Evolutionary conservation across 2,888 invertebrate species (phyloP).

Genomic region (Macrophya annulata): DNA sequence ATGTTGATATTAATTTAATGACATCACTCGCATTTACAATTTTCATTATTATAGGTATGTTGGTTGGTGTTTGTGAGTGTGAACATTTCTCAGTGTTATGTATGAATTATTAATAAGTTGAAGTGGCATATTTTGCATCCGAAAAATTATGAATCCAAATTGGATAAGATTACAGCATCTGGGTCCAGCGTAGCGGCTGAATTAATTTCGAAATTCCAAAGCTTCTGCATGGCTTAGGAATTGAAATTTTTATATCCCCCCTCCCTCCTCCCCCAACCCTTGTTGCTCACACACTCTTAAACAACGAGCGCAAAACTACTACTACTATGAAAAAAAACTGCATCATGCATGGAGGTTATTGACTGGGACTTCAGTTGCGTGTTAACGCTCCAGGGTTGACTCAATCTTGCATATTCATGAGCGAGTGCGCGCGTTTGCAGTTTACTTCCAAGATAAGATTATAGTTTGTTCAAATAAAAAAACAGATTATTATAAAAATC

Average conservation of each 20-base stretch:
- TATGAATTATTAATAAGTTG: slow-evolving; percentile 11
- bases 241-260: slow-evolving; percentile 10
- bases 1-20: slow-evolving; percentile 10
- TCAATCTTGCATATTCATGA: slow-evolving; percentile 43
- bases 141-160: slow-evolving; percentile 25
- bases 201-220: slow-evolving; percentile 34
- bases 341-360: slow-evolving; percentile 30
- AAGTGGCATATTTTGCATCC: not conserved
- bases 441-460: not conserved
- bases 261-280: too few relatives aligned
- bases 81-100: not conserved
- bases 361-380: slow-evolving; percentile 41
- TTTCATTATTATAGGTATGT: not conserved
- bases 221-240: not conserved
- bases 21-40: not conserved
- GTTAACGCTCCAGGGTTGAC: slow-evolving; percentile 26
- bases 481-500: not conserved
- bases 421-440: slow-evolving; percentile 4
- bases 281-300: not conserved
- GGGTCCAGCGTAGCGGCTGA: not conserved
- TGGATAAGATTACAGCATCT: not conserved
- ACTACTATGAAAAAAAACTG: slow-evolving; percentile 15
- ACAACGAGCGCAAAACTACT: not conserved
- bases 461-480: not conserved
- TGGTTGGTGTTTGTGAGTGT: not conserved